Base-by-base conservation (phyloP, 2,113 vertebrate genomes). In the Polyodon spathula region DNA sequence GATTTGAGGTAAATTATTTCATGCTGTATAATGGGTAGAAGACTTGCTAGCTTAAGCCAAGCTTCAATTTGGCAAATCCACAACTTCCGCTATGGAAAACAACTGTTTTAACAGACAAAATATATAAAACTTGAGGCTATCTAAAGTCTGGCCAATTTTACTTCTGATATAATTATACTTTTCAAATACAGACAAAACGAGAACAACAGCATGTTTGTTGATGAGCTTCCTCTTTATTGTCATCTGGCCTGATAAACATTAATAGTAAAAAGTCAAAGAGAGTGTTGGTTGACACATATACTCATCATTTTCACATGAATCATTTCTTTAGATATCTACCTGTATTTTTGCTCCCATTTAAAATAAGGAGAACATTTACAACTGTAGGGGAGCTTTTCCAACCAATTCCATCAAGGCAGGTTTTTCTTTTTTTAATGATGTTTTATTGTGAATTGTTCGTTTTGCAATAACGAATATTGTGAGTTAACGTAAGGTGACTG, bases 11-110 rank as follows among this genome's bases (percentile, higher is more conserved):
- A 59, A 64, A 64, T 64, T 27, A 54, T 51, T 63, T 59, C 48
- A 64, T 59, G 50, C 51, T 59, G 58, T 59, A 39, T 46, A 60
- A 59, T 27, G 27, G 27, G 27, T 58, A 59, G 59, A 37, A 50
- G 63, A 16, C 17, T 52, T 37, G 39, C 48, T 37, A 59, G 51
- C 27, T 58, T 2, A 27, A 75, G 75, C 63, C 62, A 69, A 69
- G 63, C 60, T 70, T 68, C 68, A 72, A 68, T 68, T 69, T 67
- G 69, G 67, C 50, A 15, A 46, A 63, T 73, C 75, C 73, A 1
- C 73, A 74, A 69, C 70, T 63, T 62, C 66, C 73, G 68, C 64
- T 55, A 78, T 78, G 70, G 74, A 72, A 79, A 79, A 81, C 70
- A 78, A 51, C 60, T 14, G 6, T 54, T 53, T 60, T 16, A 42